Evolutionary conservation across 2,797 vertebrate species (phyloP), one percentile per base, ranked within the genome.

Genomic region (Cyprinella venusta): DNA sequence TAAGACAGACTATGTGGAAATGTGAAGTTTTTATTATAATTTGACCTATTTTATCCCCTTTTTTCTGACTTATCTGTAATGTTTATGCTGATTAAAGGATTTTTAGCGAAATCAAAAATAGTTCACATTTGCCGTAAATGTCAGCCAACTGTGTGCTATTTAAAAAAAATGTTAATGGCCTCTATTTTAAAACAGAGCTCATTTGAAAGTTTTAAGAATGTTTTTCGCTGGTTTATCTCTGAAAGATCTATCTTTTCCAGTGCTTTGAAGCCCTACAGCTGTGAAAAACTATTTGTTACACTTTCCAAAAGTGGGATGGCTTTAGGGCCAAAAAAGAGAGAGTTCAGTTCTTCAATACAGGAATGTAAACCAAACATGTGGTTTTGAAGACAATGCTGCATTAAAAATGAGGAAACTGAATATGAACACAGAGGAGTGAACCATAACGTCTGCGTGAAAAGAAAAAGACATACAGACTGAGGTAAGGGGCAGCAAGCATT

Each of bases 281-380:
- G 81, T 83, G 81, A 77, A 83, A 77, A 83, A 76, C 81, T 68
- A 68, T 82, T 82, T 76, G 61, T 54, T 76, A 68, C 48, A 76
- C 71, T 75, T 76, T 82, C 50, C 81, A 82, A 76, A 82, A 76
- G 61, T 30, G 48, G 80, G 80, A 40, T 15, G 30, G 80, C 54
- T 67, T 82, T 75, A 21, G 61, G 71, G 45, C 26, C 3, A 68
- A 48, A 52, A 79, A 50, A 52, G 15, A 45, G 56, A 74, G 59
- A 81, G 74, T 69, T 30, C 26, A 30, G 26, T 30, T 84, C 67
- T 75, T 80, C 50, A 80, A 67, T 67, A 68, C n/a, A 72, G 40
- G 77, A 84, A 68, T 76, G 77, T 59, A 71, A 80, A 80, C 71
- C 69, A 75, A 84, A 75, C 56, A 52, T 54, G 45, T 68, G 68